These are phyloP conservation scores for Tetheella fluctuosa DNA, from an alignment of 2,888 invertebrate species.

Conservation along the genomic window DNA sequence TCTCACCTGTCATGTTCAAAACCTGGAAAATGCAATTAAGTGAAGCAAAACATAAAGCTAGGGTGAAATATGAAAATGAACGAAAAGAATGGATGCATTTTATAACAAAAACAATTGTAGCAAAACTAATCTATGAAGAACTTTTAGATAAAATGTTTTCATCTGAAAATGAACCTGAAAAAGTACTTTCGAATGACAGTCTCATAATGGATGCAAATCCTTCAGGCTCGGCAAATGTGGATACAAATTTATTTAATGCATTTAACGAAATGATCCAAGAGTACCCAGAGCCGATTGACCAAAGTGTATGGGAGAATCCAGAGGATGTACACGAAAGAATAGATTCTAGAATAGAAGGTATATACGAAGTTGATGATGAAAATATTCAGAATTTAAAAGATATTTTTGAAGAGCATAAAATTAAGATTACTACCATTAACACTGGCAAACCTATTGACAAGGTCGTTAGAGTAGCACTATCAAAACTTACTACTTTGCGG, in stretches of 20 bases:
- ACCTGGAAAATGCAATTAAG: constrained; percentile 69
- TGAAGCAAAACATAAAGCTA: constrained; percentile 59
- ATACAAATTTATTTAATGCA: constrained; percentile 59
- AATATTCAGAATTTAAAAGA: constrained; percentile 68
- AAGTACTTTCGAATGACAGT: constrained; percentile 55
- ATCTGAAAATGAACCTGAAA: constrained; percentile 29
- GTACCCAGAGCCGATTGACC: constrained; percentile 77
- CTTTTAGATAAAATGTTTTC: constrained; percentile 47
- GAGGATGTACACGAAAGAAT: constrained; percentile 76
- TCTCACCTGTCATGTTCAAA: constrained; percentile 57
- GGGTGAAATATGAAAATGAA: constrained; percentile 45
- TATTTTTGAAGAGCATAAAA: constrained; percentile 63
- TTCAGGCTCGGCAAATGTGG: constrained; percentile 53
- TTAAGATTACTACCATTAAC: constrained; percentile 73
- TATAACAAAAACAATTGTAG: constrained; percentile 58
- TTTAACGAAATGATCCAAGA: constrained; percentile 68
- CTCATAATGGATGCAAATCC: constrained; percentile 78
- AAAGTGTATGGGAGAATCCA: constrained; percentile 75
- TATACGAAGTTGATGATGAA: constrained; percentile 72
- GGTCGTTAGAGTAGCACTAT: constrained; percentile 53
- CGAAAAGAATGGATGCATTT: constrained; percentile 56
- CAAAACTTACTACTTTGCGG: constrained; percentile 58
- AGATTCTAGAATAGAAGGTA: constrained; percentile 67
- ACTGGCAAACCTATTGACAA: constrained; percentile 61
- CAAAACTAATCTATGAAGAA: constrained; percentile 61